Percentiles rank a stretch among this genome's conserved stretches.
phyloP scores from a whole-genome alignment of 2,797 vertebrate species.

The Mycteria americana region DNA sequence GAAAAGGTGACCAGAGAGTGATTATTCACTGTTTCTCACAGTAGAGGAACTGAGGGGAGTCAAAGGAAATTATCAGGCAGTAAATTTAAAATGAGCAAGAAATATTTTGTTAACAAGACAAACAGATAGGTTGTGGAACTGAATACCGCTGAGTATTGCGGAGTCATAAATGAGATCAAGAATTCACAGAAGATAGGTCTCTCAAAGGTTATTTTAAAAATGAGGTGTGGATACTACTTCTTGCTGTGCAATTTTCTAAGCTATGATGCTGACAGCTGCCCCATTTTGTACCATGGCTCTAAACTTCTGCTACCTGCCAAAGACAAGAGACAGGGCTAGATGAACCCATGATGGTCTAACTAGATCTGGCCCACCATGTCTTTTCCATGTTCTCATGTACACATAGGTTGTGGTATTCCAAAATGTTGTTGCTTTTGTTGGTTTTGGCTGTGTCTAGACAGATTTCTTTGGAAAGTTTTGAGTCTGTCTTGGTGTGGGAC shows the following conservation, averaged over 20 bases:
- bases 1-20: background rate
- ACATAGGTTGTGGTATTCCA: background rate
- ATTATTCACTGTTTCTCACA: background rate
- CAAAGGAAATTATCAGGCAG: background rate
- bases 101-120: background rate
- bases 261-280: background rate
- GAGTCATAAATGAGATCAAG: background rate
- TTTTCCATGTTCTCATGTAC: background rate
- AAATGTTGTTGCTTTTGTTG: background rate
- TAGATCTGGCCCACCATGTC: rapidly evolving
- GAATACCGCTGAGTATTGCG: background rate
- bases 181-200: background rate
- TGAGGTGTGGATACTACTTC: background rate
- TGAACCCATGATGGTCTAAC: background rate
- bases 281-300: background rate
- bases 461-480: background rate
- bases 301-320: background rate
- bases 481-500: background rate
- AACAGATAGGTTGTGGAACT: background rate
- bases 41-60: background rate
- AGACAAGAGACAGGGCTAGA: background rate
- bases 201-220: background rate
- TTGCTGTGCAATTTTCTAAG: background rate
- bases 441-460: background rate
- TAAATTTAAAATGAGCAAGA: background rate